Evolutionary conservation across 2,113 vertebrate species (phyloP), one percentile per base, ranked within the genome.

Genomic region (Circaetus gallicus): DNA sequence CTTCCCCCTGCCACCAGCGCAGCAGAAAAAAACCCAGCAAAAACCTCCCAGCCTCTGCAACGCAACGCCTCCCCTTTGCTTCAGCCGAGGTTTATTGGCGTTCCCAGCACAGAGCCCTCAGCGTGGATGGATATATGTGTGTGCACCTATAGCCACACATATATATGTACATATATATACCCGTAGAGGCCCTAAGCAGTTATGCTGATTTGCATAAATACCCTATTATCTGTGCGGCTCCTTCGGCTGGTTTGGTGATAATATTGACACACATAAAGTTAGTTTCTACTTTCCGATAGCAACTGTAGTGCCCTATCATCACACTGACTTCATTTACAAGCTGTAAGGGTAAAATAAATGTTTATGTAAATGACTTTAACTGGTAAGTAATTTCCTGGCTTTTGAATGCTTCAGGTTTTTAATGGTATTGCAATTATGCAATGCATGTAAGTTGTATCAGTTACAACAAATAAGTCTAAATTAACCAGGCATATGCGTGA

Each of bases 311-410:
- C 53, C 22, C 0, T 36, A 25, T 38, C 82, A 47, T 32, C 6
- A 4, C 6, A 5, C 74, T 40, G 73, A 26, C 73, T 87, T 80
- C n/a, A 42, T 56, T 82, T 86, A 82, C 5, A 7, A 93, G 58
- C 70, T 90, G 70, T 25, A 67, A 93, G 82, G 28, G 66, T 82
- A 49, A 89, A 91, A 93, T 53, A 86, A 84, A 94, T 74, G 45
- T 82, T 95, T 91, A 89, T 91, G 95, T 53, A 89, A 94, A 96
- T 79, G 5, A 10, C 45, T 86, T 73, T 87, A 94, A 87, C 77
- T 43, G 58, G 56, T 36, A 86, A 85, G 84, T 87, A 62, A 95
- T 94, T 95, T 94, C 95, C 95, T 94, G 81, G 16, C 90, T 91
- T 94, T 89, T 92, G 78, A 93, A 72, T 28, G 28, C 66, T 94